A percentile compares a stretch with the other conserved stretches of the same genome.
phyloP scores from a whole-genome alignment of 2,797 vertebrate genomes.

The Rhincodon typus region DNA sequence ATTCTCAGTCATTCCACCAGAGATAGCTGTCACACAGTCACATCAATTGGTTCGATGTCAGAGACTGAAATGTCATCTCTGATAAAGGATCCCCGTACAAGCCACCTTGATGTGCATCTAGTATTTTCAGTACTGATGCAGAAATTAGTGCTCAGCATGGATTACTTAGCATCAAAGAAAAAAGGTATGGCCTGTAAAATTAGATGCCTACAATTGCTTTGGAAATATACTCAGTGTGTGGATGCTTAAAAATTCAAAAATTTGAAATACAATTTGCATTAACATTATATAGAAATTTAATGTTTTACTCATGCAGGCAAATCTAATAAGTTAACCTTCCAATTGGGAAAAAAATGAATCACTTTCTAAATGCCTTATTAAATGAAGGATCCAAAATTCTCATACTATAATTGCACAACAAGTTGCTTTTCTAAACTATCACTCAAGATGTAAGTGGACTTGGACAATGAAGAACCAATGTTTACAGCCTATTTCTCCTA shows the following conservation, averaged over 20 bases:
- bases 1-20: not conserved
- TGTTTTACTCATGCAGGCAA: not conserved
- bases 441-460: not conserved
- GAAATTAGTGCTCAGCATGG: not conserved
- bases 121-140: not conserved
- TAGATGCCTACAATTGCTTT: not conserved
- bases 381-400: not conserved
- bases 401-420: not conserved
- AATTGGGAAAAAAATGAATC: not conserved
- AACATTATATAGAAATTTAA: not conserved
- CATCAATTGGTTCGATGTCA: not conserved
- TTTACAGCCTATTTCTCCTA: not conserved
- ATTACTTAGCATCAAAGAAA: not conserved
- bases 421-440: not conserved
- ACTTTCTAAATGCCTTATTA: not conserved
- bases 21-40: not conserved
- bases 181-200: not conserved
- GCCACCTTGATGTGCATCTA: not conserved
- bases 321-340: not conserved
- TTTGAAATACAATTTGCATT: not conserved
- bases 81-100: not conserved
- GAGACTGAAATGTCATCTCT: not conserved
- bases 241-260: constrained; percentile 4
- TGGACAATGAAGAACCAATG: not conserved
- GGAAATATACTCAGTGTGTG: not conserved